Evolutionary conservation across 2,797 vertebrate genomes (phyloP).

Genomic region (Vultur gryphus): DNA sequence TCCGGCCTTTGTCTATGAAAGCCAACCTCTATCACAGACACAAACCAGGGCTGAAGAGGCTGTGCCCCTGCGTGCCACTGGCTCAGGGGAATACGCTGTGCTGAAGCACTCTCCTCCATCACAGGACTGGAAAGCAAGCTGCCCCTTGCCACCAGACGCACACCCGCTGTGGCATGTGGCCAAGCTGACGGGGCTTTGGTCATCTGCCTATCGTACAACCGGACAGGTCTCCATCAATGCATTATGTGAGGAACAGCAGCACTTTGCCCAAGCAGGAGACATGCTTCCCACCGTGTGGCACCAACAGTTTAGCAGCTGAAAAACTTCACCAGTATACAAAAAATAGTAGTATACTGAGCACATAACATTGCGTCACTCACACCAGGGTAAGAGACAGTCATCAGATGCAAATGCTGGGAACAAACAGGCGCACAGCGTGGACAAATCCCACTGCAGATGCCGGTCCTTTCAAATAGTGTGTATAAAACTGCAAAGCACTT

Average conservation of each 20-base stretch:
- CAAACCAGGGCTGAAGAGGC: neutral
- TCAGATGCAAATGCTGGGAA: neutral
- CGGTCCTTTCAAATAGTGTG: neutral
- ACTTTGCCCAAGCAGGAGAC: neutral
- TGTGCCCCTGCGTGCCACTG: neutral
- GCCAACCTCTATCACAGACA: neutral
- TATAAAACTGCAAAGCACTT: neutral
- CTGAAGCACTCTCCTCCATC: neutral
- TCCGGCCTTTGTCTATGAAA: neutral
- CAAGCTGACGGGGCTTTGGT: neutral
- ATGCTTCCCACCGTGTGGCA: fast-evolving
- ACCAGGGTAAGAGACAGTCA: neutral
- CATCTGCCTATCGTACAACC: fast-evolving
- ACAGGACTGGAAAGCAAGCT: neutral
- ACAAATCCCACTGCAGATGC: neutral
- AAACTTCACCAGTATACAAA: neutral
- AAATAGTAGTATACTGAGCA: neutral
- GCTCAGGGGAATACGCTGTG: neutral
- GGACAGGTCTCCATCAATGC: neutral
- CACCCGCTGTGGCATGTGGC: fast-evolving
- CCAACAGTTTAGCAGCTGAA: neutral
- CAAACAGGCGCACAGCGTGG: neutral
- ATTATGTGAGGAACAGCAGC: neutral
- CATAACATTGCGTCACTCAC: neutral
- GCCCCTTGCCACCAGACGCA: neutral